Base-by-base conservation (phyloP, 2,113 vertebrate genomes). In the Nothoprocta pentlandii region DNA sequence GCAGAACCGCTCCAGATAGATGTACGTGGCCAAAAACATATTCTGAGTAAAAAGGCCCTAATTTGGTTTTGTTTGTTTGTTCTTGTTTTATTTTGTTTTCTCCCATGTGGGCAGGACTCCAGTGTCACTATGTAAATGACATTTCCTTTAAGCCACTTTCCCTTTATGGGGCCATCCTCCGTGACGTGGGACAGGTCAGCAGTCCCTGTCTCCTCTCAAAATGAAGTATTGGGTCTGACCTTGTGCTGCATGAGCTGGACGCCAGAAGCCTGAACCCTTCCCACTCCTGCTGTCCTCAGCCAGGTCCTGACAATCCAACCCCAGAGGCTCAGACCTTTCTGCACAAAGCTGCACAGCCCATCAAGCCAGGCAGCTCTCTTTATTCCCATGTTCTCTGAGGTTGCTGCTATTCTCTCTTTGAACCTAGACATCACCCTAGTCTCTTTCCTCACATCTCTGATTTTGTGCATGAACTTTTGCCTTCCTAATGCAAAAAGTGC, bases 171-270 rank as follows among this genome's bases (percentile, higher is more conserved):
- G 14, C 36, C 77, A 71, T 16, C 34, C 16, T 42, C 39, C 15
- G 10, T 8, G 46, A 19, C 22, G 13, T 16, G 0, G 0, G 74
- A 30, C 36, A 58, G 36, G 41, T 5, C n/a, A 68, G n/a, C 5
- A 2, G 26, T 81, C 34, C 67, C 19, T 28, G n/a, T 34, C 16
- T 19, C 11, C 34, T 70, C 4, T 19, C 56, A 28, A 26, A 66
- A 61, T 22, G 20, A 82, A 51, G 42, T 67, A 58, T 15, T 0
- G 2, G 4, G 34, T 49, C 49, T 32, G 44, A 21, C 28, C 42
- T n/a, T 23, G 8, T 49, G 59, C 64, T 3, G 12, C 51, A 71
- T 5, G 28, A 73, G 59, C 10, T 68, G 53, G 36, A 62, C 26
- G 26, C 23, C 20, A 69, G 53, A 56, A 58, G 51, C 23, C 73